Percentiles rank a stretch among this genome's conserved stretches.
phyloP scores from a whole-genome alignment of 37 sponge, comb jelly and placozoan species.

The Haliclona indistincta region DNA sequence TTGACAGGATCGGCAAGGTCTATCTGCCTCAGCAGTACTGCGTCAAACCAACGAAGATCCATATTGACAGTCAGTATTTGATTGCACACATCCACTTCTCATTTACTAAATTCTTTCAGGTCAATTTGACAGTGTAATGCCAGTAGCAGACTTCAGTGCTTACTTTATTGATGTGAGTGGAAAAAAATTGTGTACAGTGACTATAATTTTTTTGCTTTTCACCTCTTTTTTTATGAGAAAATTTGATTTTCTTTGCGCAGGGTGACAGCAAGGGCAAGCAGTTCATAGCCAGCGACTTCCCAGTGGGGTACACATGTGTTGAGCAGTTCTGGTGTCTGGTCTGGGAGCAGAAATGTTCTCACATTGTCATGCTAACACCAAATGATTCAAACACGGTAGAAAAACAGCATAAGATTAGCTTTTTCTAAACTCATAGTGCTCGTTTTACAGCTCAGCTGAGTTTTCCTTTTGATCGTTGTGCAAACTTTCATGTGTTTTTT shows the following conservation, averaged over 20 bases:
- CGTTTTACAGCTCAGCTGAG: no score
- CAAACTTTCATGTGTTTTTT: no score
- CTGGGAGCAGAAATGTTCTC: background rate
- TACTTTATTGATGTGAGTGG: slow-evolving; percentile 5
- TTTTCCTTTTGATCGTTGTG: no score
- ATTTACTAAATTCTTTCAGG: background rate
- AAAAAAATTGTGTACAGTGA: no score
- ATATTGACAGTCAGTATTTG: background rate
- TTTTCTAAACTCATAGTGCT: no score
- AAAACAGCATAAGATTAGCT: no score
- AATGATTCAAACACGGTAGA: no score
- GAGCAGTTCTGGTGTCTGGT: slow-evolving; percentile 6
- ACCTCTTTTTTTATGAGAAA: no score
- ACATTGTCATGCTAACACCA: slow-evolving; percentile 2
- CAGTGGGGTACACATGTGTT: background rate
- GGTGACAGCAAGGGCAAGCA: background rate
- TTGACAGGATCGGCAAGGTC: background rate
- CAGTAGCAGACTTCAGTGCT: background rate
- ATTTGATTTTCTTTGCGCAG: no score
- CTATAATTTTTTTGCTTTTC: no score
- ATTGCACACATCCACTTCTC: background rate
- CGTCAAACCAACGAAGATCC: background rate
- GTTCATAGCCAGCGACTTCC: background rate
- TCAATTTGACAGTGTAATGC: background rate
- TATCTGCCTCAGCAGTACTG: background rate